Evolutionary conservation across 2,113 vertebrate genomes (phyloP).

Genomic region (Oncorhynchus masou): DNA sequence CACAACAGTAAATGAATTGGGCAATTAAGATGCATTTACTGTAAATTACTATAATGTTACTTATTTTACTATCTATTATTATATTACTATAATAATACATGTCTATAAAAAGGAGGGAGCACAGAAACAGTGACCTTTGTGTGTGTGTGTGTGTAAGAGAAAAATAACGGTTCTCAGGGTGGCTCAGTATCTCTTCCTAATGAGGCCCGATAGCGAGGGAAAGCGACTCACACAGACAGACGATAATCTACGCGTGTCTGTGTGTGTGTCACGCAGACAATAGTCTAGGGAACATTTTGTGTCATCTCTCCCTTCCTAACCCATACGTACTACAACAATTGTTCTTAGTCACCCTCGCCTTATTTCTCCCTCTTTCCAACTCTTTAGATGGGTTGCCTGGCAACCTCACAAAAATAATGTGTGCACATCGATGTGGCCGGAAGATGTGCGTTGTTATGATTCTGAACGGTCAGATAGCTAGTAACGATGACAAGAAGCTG

Average conservation of each 20-base stretch:
- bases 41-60: not conserved
- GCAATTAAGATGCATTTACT: not conserved
- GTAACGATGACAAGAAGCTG: too few species aligned
- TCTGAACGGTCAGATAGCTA: too few species aligned
- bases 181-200: conserved; percentile 70
- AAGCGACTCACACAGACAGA: conserved; percentile 62
- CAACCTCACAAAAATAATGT: too few species aligned
- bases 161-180: conserved; percentile 46
- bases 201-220: conserved; percentile 71
- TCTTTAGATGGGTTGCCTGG: not conserved
- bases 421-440: too few species aligned
- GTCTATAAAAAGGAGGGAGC: too few species aligned
- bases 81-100: too few species aligned
- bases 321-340: conserved; percentile 24
- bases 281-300: too few species aligned
- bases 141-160: conserved; percentile 17
- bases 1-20: not conserved
- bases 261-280: not conserved
- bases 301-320: too few species aligned
- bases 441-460: too few species aligned
- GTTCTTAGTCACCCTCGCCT: conserved; percentile 50
- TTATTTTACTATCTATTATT: too few species aligned
- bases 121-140: not conserved
- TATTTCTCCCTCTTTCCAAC: conserved; percentile 40
- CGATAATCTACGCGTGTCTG: conserved; percentile 64